These are phyloP conservation scores for Corythornis cristatus DNA, from an alignment of 2,113 vertebrate genomes.

Conservation along the genomic window DNA sequence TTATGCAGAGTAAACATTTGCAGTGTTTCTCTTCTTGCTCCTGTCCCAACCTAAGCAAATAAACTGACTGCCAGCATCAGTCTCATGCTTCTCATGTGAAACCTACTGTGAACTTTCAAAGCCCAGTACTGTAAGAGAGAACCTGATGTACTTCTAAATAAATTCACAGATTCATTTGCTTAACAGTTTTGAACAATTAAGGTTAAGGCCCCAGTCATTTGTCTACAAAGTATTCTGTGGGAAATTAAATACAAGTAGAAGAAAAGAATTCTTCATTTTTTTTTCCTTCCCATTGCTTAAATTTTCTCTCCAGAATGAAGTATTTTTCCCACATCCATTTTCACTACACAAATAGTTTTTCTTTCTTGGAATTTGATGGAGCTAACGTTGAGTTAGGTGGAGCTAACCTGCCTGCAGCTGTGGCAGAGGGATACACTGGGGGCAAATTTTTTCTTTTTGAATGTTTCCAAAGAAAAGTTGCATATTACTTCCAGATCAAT, in stretches of 20 bases:
- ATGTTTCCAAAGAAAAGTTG: neutral
- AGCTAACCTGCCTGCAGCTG: neutral
- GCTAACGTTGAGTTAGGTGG: neutral
- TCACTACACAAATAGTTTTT: neutral
- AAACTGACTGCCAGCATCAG: conserved; percentile 51
- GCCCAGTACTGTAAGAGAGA: conserved; percentile 28
- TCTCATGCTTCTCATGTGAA: conserved; percentile 62
- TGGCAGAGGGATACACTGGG: neutral
- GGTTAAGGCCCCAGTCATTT: neutral
- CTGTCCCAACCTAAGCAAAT: conserved; percentile 45
- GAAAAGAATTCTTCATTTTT: neutral
- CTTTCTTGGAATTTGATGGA: neutral
- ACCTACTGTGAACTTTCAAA: conserved; percentile 48
- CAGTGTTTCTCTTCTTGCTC: conserved; percentile 32
- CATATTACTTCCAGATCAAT: neutral
- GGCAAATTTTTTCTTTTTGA: neutral
- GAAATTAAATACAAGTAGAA: neutral
- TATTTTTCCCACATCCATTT: neutral
- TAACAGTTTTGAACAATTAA: conserved; percentile 37
- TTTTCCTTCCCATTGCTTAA: neutral
- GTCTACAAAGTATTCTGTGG: neutral
- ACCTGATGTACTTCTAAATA: conserved; percentile 50
- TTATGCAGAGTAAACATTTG: conserved; percentile 48
- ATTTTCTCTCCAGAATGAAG: neutral
- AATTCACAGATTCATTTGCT: conserved; percentile 42